Percentiles rank a stretch among this genome's conserved stretches.
phyloP scores from a whole-genome alignment of 2,888 invertebrate species.

The Nezara viridula region DNA sequence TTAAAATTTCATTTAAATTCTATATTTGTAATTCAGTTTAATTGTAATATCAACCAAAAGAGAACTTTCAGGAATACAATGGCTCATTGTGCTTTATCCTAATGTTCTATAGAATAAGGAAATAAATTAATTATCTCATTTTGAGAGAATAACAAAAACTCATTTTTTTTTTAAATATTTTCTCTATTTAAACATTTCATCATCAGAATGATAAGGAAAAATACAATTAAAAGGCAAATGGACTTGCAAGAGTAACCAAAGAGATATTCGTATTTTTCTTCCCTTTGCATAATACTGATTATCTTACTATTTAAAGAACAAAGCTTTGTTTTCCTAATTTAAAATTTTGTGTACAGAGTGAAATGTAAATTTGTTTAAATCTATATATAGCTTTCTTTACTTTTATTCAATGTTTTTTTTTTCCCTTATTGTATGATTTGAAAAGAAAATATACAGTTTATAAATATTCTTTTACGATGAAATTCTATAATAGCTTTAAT shows the following conservation, averaged over 20 bases:
- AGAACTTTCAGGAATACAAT: too few relatives aligned
- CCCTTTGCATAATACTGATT: not conserved
- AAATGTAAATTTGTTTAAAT: slow-evolving; percentile 3
- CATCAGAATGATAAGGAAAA: not conserved
- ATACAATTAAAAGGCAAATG: slow-evolving; percentile 13
- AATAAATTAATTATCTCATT: too few relatives aligned
- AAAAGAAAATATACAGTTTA: not conserved
- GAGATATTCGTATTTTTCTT: not conserved
- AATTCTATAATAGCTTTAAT: too few relatives aligned
- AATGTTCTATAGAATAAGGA: too few relatives aligned
- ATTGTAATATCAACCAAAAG: too few relatives aligned
- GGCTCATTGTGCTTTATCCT: too few relatives aligned
- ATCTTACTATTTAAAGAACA: slow-evolving; percentile 20
- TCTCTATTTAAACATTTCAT: not conserved
- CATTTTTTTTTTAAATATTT: not conserved
- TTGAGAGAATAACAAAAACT: not conserved
- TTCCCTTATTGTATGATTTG: not conserved
- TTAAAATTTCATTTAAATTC: too few relatives aligned
- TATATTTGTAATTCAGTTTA: too few relatives aligned
- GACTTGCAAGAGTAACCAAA: not conserved
- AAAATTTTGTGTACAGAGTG: not conserved
- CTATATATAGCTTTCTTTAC: not conserved
- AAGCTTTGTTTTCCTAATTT: slow-evolving; percentile 3
- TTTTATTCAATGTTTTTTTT: not conserved
- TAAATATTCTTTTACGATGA: too few relatives aligned